These are phyloP conservation scores for Larimichthys polyactis DNA, from an alignment of 2,113 vertebrate genomes.

Conservation along the genomic window DNA sequence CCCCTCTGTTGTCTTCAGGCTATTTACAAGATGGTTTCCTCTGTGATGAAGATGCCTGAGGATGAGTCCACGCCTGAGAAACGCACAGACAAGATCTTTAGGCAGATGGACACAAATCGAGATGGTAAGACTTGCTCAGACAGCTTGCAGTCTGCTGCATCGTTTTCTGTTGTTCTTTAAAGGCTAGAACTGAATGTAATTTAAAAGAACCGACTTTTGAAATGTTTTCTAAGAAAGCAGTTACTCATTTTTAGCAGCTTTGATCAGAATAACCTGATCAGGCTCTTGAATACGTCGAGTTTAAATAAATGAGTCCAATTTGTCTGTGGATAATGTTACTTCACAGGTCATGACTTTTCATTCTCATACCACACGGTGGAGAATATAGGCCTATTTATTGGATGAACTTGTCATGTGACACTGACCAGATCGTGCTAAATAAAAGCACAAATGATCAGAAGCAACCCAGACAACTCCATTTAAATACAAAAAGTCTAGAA, in stretches of 20 bases:
- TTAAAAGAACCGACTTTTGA: not conserved
- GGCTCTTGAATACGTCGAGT: too few species aligned
- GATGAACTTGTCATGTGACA: not conserved
- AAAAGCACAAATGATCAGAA: not conserved
- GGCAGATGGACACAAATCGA: constrained; percentile 98
- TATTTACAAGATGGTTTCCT: constrained; percentile 99
- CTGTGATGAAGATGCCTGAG: constrained; percentile 99
- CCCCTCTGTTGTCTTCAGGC: constrained; percentile 83
- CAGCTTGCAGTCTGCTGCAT: not conserved
- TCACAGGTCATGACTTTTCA: too few species aligned
- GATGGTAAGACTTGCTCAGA: constrained; percentile 87
- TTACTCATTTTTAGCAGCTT: not conserved
- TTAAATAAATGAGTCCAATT: not conserved
- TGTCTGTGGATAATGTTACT: not conserved
- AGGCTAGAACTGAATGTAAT: not conserved
- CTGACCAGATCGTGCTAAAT: not conserved
- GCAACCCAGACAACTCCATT: too few species aligned
- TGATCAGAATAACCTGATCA: not conserved
- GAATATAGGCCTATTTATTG: too few species aligned
- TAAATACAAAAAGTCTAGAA: too few species aligned
- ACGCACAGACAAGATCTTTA: constrained; percentile 98
- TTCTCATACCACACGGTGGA: too few species aligned
- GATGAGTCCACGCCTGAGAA: constrained; percentile 99
- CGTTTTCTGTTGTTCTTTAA: not conserved
- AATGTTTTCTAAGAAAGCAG: not conserved